These are phyloP conservation scores for Lagria hirta DNA, from an alignment of 2,888 invertebrate genomes.

Conservation along the genomic window DNA sequence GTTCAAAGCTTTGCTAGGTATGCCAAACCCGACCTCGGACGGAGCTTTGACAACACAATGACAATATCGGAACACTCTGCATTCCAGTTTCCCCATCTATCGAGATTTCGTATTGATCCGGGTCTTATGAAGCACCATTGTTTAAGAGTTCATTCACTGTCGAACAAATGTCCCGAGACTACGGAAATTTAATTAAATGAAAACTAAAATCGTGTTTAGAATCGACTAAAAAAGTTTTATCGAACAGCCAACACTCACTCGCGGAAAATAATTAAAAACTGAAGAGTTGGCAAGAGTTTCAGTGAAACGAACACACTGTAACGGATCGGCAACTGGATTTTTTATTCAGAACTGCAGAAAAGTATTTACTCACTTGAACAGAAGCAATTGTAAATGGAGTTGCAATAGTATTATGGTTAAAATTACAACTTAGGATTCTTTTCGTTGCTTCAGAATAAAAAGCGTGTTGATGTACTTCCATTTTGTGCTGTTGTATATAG, in stretches of 20 bases:
- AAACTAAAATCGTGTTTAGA: conserved; percentile 12
- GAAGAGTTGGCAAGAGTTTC: background rate
- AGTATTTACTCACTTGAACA: too few species aligned
- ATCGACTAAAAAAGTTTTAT: conserved; percentile 1
- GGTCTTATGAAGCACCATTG: conserved; percentile 27
- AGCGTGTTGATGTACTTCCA: too few species aligned
- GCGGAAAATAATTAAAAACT: background rate
- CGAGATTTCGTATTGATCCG: conserved; percentile 29
- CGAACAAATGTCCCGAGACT: conserved; percentile 2
- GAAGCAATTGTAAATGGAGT: too few species aligned
- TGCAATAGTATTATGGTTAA: too few species aligned
- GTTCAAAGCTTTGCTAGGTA: conserved; percentile 40
- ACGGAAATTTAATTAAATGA: conserved; percentile 11
- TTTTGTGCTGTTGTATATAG: too few species aligned
- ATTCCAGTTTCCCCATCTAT: conserved; percentile 30
- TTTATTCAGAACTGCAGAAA: too few species aligned
- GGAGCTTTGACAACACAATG: conserved; percentile 35
- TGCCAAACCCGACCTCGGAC: conserved; percentile 26
- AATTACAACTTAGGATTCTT: too few species aligned
- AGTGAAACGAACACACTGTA: background rate
- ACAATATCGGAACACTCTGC: conserved; percentile 32
- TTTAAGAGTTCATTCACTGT: conserved; percentile 15
- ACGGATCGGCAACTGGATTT: background rate
- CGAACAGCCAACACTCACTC: too few species aligned
- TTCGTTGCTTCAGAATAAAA: too few species aligned